Evolutionary conservation across 2,113 vertebrate species (phyloP), one percentile per base, ranked within the genome.

Genomic region (Nothobranchius kuhntae): DNA sequence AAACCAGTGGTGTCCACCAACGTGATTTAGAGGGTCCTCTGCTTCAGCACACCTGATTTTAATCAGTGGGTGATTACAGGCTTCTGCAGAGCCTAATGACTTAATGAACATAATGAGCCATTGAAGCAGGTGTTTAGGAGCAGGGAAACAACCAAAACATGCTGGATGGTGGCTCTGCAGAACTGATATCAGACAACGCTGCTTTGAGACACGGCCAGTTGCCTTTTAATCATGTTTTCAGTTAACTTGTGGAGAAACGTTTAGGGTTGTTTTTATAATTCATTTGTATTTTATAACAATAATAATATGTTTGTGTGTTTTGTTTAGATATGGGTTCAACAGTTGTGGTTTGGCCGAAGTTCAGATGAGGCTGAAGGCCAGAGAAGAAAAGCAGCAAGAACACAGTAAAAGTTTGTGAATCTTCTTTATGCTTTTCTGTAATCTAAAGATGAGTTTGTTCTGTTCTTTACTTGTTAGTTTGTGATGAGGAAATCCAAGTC

Each of bases 311-410:
- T 59, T 45, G 21, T 68, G 4, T 55, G 30, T 7, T 35, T 10
- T 44, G 9, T 73, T 51, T 82, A 99, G 98, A 74, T 99, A 96
- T 0, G 98, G 98, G 30, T 99, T 99, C 90, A 99, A 99, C 87
- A 99, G 97, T 75, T 95, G 96, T 0, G 98, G 98, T 24, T 77
- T 95, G 0, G 75, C 17, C 0, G 93, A 44, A 0, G 95, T 96
- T 58, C 92, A 92, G 40, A 89, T 70, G 40, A 91, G 97, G 80
- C 87, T 99, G 44, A 89, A 85, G 42, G 91, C 90, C 47, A 94
- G 97, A 14, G 87, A 81, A 68, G 84, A 86, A 26, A 68, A 47
- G 0, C 98, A 99, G 87, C 85, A 70, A 53, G 82, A 78, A 50
- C 92, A 94, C 48, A 94, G 93, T 6, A 73, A 76, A 92, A 95